These are phyloP conservation scores for Kryphioiulus occultus DNA, from an alignment of 2,888 invertebrate genomes.

Conservation along the genomic window DNA sequence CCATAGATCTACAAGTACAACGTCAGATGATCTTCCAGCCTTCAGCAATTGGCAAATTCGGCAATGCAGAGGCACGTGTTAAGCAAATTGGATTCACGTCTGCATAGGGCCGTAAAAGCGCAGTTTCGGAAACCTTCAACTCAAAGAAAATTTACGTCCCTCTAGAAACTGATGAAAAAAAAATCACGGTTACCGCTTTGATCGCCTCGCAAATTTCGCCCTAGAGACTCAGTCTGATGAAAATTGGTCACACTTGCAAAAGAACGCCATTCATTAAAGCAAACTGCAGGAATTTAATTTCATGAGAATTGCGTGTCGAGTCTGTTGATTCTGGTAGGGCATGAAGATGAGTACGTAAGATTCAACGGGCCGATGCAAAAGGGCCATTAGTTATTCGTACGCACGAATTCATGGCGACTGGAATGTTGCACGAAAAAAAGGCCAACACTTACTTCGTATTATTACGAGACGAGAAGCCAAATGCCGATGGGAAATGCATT, in stretches of 20 bases:
- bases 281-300: not conserved
- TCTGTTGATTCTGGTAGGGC: not conserved
- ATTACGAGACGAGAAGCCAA: not conserved
- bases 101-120: not conserved
- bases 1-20: too few relatives aligned
- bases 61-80: constrained; percentile 17
- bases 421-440: not conserved
- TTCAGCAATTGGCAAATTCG: not conserved
- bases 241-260: constrained; percentile 7
- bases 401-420: not conserved
- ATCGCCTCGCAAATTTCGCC: not conserved
- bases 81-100: not conserved
- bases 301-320: not conserved
- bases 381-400: not conserved
- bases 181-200: not conserved
- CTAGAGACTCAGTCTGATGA: not conserved
- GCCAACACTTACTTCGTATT: not conserved
- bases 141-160: not conserved
- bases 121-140: not conserved
- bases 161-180: not conserved
- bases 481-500: not conserved
- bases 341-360: not conserved
- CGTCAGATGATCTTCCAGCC: too few relatives aligned
- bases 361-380: not conserved
- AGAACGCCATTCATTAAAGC: not conserved